A percentile compares a stretch with the other conserved stretches of the same genome.
Conservation (phyloP, 1,140 invertebrate genomes). For the Episyrphus balteatus region DNA sequence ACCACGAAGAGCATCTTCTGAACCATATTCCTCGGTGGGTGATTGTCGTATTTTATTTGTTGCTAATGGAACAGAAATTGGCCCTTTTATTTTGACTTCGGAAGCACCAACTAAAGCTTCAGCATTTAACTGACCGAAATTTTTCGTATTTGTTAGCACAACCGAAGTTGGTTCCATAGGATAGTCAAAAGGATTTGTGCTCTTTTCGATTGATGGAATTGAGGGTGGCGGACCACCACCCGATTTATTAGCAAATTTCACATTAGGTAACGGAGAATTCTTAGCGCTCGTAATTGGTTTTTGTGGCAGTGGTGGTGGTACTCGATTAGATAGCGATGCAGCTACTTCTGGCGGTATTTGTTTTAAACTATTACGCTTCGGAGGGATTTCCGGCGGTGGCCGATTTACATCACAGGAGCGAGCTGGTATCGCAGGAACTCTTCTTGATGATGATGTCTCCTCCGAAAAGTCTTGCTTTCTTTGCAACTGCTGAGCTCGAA, state of each 20-base stretch:
- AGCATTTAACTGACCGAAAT: conserved; percentile 2
- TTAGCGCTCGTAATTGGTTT: conserved; percentile 28
- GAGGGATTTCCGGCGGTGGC: conserved; percentile 33
- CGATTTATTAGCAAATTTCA: conserved; percentile 31
- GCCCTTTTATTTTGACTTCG: conserved; percentile 13
- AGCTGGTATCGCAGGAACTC: conserved; percentile 34
- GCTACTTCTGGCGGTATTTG: conserved; percentile 20
- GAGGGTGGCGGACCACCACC: conserved; percentile 23
- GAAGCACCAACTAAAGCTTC: conserved; percentile 3
- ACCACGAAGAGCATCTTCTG: conserved; percentile 32
- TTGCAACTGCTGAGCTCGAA: conserved; percentile 28
- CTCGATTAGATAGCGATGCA: conserved; percentile 14
- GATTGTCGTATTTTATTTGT: conserved; percentile 11
- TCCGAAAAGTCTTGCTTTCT: conserved; percentile 27
- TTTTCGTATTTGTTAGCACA: conserved; percentile 19
- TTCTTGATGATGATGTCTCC: conserved; percentile 6
- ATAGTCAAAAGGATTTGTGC: conserved; percentile 31
- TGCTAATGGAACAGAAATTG: conserved; percentile 11
- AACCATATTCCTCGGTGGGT: conserved; percentile 33
- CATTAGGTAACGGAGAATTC: conserved; percentile 23
- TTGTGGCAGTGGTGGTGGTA: conserved; percentile 29
- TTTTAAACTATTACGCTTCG: conserved; percentile 32
- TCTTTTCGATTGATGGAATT: conserved; percentile 19
- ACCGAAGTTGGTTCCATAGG: conserved; percentile 21
- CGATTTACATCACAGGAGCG: conserved; percentile 23